Percentiles rank a stretch among this genome's conserved stretches.
phyloP scores from a whole-genome alignment of 2,797 vertebrate species.

The Smutsia temminckii region DNA sequence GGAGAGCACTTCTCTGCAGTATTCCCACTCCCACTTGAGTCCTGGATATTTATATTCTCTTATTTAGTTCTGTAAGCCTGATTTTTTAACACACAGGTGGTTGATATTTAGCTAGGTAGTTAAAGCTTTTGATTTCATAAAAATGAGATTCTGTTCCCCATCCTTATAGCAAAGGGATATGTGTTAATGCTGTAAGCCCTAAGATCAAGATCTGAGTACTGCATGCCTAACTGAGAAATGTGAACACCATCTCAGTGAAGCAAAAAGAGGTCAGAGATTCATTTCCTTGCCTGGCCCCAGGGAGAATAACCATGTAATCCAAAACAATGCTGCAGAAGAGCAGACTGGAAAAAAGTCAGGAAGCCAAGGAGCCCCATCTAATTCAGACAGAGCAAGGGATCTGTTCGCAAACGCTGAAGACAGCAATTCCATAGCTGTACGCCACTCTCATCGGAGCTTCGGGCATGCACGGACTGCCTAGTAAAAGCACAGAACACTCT shows the following conservation, averaged over 20 bases:
- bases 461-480: neutral
- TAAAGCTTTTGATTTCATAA: neutral
- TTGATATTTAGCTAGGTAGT: neutral
- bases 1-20: neutral
- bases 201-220: neutral
- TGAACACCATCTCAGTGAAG: neutral
- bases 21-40: neutral
- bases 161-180: neutral
- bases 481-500: accelerated
- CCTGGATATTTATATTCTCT: neutral
- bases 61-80: neutral
- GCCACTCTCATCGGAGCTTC: neutral
- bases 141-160: neutral
- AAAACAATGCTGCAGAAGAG: conserved; percentile 27
- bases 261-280: conserved; percentile 41
- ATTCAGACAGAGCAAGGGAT: neutral
- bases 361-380: neutral
- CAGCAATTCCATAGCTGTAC: neutral
- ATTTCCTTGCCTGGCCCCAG: conserved; percentile 51
- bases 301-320: neutral
- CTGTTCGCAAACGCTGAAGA: neutral
- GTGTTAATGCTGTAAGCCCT: neutral
- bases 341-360: neutral
- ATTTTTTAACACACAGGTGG: neutral
- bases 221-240: neutral